Percentiles rank a stretch among this genome's conserved stretches.
Conservation (phyloP, 2,113 vertebrate species). For the Colinus virginianus region DNA sequence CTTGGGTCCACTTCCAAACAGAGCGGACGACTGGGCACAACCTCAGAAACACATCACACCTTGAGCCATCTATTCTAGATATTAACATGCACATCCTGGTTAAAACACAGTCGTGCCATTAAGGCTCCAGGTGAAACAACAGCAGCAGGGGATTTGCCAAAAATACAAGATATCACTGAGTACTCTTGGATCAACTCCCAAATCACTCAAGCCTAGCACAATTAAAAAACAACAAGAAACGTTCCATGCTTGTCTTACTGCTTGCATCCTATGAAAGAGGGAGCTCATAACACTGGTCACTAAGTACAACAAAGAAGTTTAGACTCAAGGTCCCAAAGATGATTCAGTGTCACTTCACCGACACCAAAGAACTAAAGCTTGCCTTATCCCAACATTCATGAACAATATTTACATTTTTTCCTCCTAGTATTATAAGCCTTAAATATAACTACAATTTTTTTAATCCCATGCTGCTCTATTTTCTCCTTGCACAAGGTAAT, state of each 20-base stretch:
- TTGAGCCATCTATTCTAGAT: neutral
- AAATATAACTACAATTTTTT: neutral
- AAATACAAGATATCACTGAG: neutral
- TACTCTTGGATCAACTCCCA: neutral
- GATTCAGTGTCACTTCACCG: neutral
- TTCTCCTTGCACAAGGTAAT: neutral
- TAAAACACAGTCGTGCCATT: neutral
- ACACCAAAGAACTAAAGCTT: neutral
- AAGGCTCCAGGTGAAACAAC: neutral
- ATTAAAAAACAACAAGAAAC: neutral
- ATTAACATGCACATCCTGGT: neutral
- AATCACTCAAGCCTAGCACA: neutral
- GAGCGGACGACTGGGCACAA: neutral
- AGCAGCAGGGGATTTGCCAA: neutral
- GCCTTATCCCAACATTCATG: neutral
- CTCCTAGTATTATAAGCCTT: neutral
- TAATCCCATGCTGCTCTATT: neutral
- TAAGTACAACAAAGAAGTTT: neutral
- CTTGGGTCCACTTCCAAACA: constrained; percentile 36
- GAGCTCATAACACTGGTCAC: neutral
- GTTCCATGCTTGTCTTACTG: neutral
- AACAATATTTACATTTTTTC: neutral
- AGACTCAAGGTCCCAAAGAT: neutral
- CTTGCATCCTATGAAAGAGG: neutral
- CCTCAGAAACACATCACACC: constrained; percentile 8